These are phyloP conservation scores for Ornithorhynchus anatinus DNA, from an alignment of 2,113 vertebrate species.

Conservation along the genomic window DNA sequence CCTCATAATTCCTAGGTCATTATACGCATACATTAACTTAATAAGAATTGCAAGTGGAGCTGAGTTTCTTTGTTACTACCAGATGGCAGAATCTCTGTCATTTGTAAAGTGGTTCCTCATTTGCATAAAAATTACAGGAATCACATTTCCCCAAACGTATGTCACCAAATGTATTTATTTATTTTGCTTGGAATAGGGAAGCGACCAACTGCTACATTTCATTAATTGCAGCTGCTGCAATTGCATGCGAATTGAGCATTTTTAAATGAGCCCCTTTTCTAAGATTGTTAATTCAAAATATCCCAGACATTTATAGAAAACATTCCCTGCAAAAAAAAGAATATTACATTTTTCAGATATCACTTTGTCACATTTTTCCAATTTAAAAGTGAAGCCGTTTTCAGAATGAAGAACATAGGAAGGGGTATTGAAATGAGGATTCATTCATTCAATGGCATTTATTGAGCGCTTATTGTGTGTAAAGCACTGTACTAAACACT, in stretches of 20 bases:
- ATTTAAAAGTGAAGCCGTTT: slow-evolving; percentile 11
- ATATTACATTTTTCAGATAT: neutral
- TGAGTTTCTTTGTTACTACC: slow-evolving; percentile 42
- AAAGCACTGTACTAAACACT: too few relatives aligned
- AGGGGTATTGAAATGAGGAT: too few relatives aligned
- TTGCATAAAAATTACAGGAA: slow-evolving; percentile 56
- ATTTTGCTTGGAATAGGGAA: slow-evolving; percentile 59
- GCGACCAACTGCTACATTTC: slow-evolving; percentile 43
- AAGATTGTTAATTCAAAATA: slow-evolving; percentile 24
- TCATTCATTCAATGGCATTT: too few relatives aligned
- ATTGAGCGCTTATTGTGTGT: too few relatives aligned
- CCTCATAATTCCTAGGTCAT: slow-evolving; percentile 8
- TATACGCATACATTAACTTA: slow-evolving; percentile 8
- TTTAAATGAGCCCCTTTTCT: slow-evolving; percentile 48
- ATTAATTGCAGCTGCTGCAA: slow-evolving; percentile 57
- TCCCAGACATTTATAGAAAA: slow-evolving; percentile 15
- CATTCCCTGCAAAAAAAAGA: neutral
- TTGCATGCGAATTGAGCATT: slow-evolving; percentile 41
- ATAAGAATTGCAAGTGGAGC: slow-evolving; percentile 3
- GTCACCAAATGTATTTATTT: slow-evolving; percentile 67
- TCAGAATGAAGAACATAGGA: neutral
- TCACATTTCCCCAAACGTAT: slow-evolving; percentile 42
- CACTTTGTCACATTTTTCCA: slow-evolving; percentile 10
- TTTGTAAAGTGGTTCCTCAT: slow-evolving; percentile 49
- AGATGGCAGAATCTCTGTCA: slow-evolving; percentile 55